phyloP scores from a whole-genome alignment of 1,140 invertebrate genomes.

The Drosophila seguyi region DNA sequence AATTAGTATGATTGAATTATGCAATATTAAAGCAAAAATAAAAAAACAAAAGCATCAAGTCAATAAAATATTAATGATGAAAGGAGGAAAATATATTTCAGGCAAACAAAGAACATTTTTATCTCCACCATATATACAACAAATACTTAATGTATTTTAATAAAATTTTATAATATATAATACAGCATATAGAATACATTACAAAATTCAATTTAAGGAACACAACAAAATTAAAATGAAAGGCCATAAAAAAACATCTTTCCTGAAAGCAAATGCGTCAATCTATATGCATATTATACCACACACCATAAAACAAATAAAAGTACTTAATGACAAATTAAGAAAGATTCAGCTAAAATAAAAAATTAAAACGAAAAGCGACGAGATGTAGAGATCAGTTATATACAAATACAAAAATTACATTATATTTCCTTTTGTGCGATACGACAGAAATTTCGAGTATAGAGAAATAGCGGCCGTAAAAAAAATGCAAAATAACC shows the following conservation, averaged over 20 bases:
- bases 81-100: slow-evolving; percentile 1
- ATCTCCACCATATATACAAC: not conserved
- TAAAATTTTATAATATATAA: not conserved
- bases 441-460: slow-evolving; percentile 41
- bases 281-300: slow-evolving; percentile 60
- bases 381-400: slow-evolving; percentile 8
- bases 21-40: slow-evolving; percentile 1
- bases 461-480: slow-evolving; percentile 53
- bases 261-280: slow-evolving; percentile 69
- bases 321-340: slow-evolving; percentile 60
- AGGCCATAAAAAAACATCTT: slow-evolving; percentile 47
- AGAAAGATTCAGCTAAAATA: slow-evolving; percentile 45
- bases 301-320: slow-evolving; percentile 51
- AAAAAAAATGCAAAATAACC: slow-evolving; percentile 45
- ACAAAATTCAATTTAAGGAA: slow-evolving; percentile 33
- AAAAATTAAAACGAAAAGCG: slow-evolving; percentile 14
- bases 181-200: slow-evolving; percentile 25
- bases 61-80: not conserved
- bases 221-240: slow-evolving; percentile 39
- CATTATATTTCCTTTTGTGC: slow-evolving; percentile 63
- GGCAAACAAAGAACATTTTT: not conserved
- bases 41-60: not conserved
- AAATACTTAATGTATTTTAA: slow-evolving; percentile 5
- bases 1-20: slow-evolving; percentile 14
- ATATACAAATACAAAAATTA: slow-evolving; percentile 28